A percentile compares a stretch with the other conserved stretches of the same genome.
These are phyloP conservation scores for Drosophila leontia DNA, from an alignment of 1,140 invertebrate species.

Conservation along the genomic window DNA sequence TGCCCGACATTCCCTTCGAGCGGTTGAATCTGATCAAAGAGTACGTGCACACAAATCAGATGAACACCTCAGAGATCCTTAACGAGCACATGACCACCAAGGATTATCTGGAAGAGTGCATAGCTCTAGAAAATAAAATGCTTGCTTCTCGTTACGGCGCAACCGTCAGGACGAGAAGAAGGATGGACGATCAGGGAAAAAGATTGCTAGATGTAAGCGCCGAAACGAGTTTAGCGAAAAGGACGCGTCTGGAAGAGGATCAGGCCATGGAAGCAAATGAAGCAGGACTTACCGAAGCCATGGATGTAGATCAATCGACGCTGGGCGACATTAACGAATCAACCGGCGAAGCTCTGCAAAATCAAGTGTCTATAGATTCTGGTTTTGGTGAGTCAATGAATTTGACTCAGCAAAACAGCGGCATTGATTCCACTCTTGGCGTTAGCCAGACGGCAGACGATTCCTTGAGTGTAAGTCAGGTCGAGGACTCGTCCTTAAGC, in stretches of 20 bases:
- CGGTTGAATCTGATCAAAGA: conserved; percentile 77
- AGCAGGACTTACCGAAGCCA: neutral
- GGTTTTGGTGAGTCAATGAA: conserved; percentile 29
- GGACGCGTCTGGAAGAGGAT: neutral
- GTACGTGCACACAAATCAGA: conserved; percentile 62
- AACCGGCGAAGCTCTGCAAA: neutral
- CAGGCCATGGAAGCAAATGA: neutral
- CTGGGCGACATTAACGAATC: neutral
- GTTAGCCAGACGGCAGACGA: neutral
- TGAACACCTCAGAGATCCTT: conserved; percentile 47
- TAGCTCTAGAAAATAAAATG: conserved; percentile 75
- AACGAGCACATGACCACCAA: conserved; percentile 56
- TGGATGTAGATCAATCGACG: neutral
- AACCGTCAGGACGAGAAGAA: conserved; percentile 14
- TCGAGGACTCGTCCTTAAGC: neutral
- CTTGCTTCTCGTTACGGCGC: conserved; percentile 66
- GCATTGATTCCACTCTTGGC: conserved; percentile 11
- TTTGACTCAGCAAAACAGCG: neutral
- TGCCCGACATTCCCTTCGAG: conserved; percentile 77
- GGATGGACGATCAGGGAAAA: conserved; percentile 12
- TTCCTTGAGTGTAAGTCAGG: conserved; percentile 14
- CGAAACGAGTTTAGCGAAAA: conserved; percentile 1
- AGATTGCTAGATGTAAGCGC: conserved; percentile 5
- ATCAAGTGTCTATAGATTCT: conserved; percentile 40
- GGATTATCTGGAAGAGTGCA: conserved; percentile 68